These are phyloP conservation scores for Whitmania pigra DNA, from an alignment of 1,140 invertebrate genomes.

Conservation along the genomic window DNA sequence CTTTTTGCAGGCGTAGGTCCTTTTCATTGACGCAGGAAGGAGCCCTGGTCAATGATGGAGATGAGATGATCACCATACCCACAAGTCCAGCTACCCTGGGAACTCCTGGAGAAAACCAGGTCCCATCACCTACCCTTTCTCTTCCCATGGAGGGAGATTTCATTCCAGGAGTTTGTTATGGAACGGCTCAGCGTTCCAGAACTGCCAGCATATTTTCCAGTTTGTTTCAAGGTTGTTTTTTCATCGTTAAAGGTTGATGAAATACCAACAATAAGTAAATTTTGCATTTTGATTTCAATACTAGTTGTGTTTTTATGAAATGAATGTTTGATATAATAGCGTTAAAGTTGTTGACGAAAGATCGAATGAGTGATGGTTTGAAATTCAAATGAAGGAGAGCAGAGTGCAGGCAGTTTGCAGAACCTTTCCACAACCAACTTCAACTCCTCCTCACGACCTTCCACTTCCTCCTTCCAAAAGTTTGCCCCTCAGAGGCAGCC, in stretches of 20 bases:
- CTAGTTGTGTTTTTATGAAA: too few relatives aligned
- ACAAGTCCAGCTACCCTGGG: constrained; percentile 2
- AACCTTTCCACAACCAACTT: background rate
- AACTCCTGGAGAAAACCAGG: background rate
- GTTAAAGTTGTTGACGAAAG: too few relatives aligned
- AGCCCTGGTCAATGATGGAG: constrained; percentile 20
- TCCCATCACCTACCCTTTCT: background rate
- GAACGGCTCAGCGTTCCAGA: constrained; percentile 14
- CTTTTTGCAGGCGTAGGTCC: constrained; percentile 19
- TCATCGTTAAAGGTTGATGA: too few relatives aligned
- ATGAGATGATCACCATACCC: constrained; percentile 17
- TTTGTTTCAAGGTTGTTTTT: background rate
- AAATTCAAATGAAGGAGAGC: too few relatives aligned
- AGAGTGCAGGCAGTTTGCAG: too few relatives aligned
- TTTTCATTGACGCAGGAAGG: constrained; percentile 22
- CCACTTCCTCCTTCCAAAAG: background rate
- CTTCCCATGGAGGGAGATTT: constrained; percentile 3
- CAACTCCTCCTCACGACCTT: background rate
- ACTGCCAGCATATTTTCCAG: constrained; percentile 15
- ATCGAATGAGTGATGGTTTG: too few relatives aligned
- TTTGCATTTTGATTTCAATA: too few relatives aligned
- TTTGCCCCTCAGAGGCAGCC: background rate
- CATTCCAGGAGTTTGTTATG: constrained; percentile 11
- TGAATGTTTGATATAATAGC: too few relatives aligned
- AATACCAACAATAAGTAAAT: too few relatives aligned